Percentiles rank a stretch among this genome's conserved stretches.
These are phyloP conservation scores for Salminus brasiliensis DNA, from an alignment of 2,113 vertebrate genomes.

Conservation along the genomic window DNA sequence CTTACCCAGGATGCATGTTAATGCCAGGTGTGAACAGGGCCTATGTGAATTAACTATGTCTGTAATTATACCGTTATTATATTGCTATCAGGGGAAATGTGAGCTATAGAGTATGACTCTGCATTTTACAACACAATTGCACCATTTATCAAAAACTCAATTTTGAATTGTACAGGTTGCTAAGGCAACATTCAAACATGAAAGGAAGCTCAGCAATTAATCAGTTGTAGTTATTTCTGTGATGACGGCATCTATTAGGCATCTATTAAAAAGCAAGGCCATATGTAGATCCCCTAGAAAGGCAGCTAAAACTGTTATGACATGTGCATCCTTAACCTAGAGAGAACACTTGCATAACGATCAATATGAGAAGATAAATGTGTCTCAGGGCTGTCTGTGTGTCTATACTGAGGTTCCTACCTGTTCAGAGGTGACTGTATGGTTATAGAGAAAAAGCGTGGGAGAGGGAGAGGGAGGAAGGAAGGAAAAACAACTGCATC, in stretches of 20 bases:
- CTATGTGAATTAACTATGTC: too few species aligned
- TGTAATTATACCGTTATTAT: too few species aligned
- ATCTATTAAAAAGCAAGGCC: neutral
- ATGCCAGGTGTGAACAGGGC: too few species aligned
- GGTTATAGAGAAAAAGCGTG: conserved; percentile 42
- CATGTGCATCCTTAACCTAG: neutral
- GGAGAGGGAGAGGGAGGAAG: conserved; percentile 14
- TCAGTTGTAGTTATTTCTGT: too few species aligned
- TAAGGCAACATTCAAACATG: too few species aligned
- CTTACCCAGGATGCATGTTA: too few species aligned
- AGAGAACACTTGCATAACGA: conserved; percentile 7
- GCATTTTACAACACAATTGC: too few species aligned
- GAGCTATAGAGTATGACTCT: too few species aligned
- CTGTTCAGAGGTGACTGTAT: conserved; percentile 24
- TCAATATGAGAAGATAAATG: neutral
- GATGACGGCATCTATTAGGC: too few species aligned
- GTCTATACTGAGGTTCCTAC: conserved; percentile 13
- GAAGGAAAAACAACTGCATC: conserved; percentile 32
- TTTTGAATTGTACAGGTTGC: too few species aligned
- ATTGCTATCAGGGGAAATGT: too few species aligned
- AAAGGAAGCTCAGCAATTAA: neutral
- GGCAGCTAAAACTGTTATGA: neutral
- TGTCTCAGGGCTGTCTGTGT: conserved; percentile 27
- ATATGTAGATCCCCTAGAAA: neutral
- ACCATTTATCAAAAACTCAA: too few species aligned